Evolutionary conservation across 2,888 invertebrate genomes (phyloP).

Genomic region (Plutella xylostella): DNA sequence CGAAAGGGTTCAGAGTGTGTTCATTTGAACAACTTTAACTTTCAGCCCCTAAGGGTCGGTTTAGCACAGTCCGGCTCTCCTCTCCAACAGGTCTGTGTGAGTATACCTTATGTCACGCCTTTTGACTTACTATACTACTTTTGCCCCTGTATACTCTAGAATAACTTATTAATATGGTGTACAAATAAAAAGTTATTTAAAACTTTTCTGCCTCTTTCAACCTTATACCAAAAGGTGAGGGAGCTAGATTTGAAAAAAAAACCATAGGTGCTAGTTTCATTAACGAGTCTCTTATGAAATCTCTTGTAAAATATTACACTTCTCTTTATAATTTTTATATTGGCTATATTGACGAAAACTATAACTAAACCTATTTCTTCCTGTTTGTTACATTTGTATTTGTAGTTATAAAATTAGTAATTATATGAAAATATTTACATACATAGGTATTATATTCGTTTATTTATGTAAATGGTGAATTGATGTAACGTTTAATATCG

Average conservation of each 20-base stretch:
- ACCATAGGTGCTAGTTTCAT: conserved; percentile 44
- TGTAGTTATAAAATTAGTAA: background rate
- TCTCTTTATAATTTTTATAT: conserved; percentile 8
- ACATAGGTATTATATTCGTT: background rate
- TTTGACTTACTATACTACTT: too few relatives aligned
- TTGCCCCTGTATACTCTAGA: background rate
- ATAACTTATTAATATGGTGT: too few relatives aligned
- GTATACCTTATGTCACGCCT: too few relatives aligned
- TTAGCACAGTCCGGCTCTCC: too few relatives aligned
- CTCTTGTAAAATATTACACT: conserved; percentile 15
- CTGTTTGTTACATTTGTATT: background rate
- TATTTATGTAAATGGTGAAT: conserved; percentile 1
- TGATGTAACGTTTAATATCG: too few relatives aligned
- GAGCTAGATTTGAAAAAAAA: conserved; percentile 1
- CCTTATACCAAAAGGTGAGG: too few relatives aligned
- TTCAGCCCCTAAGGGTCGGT: too few relatives aligned
- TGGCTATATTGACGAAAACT: background rate
- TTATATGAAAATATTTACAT: background rate
- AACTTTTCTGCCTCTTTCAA: too few relatives aligned
- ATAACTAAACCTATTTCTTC: background rate
- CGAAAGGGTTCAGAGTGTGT: background rate
- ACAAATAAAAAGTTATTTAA: too few relatives aligned
- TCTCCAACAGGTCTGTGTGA: too few relatives aligned
- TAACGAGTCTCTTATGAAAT: conserved; percentile 41
- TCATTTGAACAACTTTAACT: background rate